Evolutionary conservation across 2,797 vertebrate species (phyloP).

Genomic region (Hemibagrus guttatus): DNA sequence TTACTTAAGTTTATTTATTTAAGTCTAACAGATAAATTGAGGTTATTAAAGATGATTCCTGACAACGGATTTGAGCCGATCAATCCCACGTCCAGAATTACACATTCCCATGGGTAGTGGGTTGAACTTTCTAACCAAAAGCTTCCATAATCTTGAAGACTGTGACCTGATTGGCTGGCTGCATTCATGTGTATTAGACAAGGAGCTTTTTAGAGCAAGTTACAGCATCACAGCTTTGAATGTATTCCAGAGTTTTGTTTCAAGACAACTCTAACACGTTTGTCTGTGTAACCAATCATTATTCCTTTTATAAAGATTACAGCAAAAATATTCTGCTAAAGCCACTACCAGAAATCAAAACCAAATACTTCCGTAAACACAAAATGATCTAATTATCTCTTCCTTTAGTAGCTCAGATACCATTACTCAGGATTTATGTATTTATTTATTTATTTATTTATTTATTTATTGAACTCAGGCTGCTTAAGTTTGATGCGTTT

Average conservation of each 20-base stretch:
- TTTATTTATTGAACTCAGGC: not conserved
- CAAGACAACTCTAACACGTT: not conserved
- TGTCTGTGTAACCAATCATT: not conserved
- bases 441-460: not conserved
- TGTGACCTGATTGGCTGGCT: not conserved
- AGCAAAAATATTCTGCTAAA: not conserved
- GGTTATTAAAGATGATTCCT: no score
- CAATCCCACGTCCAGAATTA: no score
- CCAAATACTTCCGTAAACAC: not conserved
- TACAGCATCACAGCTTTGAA: not conserved
- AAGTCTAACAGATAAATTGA: not conserved
- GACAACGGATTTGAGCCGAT: no score
- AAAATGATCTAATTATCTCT: not conserved
- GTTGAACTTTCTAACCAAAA: not conserved
- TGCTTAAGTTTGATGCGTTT: not conserved
- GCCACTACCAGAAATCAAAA: not conserved
- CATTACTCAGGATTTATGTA: not conserved
- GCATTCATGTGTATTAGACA: not conserved
- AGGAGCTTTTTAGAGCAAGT: not conserved
- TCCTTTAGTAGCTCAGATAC: not conserved
- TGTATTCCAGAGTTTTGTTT: not conserved
- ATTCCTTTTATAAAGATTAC: not conserved
- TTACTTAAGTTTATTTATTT: no score
- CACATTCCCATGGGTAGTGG: not conserved
- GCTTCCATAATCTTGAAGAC: not conserved